Conservation (phyloP, 2,888 invertebrate species). For the Prionchulus punctatus region DNA sequence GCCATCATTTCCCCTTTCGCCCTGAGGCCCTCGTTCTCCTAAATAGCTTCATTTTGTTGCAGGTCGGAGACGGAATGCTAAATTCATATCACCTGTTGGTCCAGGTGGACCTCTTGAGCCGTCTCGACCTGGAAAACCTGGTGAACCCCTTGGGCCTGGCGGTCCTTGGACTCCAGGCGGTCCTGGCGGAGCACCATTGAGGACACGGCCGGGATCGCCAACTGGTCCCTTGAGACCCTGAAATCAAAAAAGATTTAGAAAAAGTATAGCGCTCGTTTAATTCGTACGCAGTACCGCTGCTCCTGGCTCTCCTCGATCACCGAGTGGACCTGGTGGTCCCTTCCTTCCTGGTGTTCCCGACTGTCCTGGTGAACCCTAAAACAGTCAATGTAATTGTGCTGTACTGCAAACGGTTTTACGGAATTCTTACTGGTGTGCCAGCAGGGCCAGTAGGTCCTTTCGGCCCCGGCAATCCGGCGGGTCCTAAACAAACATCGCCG, state of each 20-base stretch:
- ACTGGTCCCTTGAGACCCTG: constrained; percentile 1
- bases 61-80: too few species aligned
- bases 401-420: too few species aligned
- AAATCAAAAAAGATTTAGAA: too few species aligned
- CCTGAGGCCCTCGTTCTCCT: constrained; percentile 2
- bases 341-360: constrained; percentile 12
- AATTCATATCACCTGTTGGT: background rate
- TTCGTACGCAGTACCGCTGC: background rate
- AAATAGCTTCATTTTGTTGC: too few species aligned
- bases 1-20: background rate
- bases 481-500: constrained; percentile 5
- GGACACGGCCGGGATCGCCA: constrained; percentile 1
- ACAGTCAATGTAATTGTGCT: too few species aligned
- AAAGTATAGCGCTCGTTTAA: too few species aligned
- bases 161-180: constrained; percentile 4
- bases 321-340: constrained; percentile 10
- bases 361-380: background rate
- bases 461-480: constrained; percentile 9
- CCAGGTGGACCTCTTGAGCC: background rate
- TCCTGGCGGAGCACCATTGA: constrained; percentile 5
- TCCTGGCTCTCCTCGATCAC: background rate
- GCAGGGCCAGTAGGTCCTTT: constrained; percentile 1
- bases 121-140: background rate
- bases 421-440: too few species aligned
- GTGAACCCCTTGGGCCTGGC: background rate